Conservation (phyloP, 1,140 invertebrate genomes). For the Drosophila ogumai region DNA sequence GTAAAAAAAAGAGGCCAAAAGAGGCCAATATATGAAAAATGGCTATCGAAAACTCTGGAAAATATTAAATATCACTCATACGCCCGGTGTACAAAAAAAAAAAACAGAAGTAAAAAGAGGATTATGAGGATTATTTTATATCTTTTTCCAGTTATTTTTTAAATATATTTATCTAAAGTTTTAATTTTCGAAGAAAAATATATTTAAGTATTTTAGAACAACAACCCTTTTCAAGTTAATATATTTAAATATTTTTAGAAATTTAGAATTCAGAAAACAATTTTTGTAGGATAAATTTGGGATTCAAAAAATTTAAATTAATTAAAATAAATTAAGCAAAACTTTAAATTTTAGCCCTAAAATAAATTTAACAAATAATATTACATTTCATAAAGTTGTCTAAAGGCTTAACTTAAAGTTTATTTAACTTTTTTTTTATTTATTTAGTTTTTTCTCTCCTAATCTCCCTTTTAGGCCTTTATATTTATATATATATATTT, state of each 20-base stretch:
- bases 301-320: background rate
- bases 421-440: too few species aligned
- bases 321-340: too few species aligned
- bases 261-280: background rate
- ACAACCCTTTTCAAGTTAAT: background rate
- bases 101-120: background rate
- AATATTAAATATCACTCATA: constrained; percentile 8
- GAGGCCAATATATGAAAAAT: background rate
- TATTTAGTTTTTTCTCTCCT: too few species aligned
- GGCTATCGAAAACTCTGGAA: background rate
- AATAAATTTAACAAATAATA: too few species aligned
- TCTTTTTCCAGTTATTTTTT: too few species aligned
- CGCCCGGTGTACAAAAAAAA: background rate
- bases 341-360: too few species aligned
- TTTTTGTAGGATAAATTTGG: background rate
- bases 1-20: background rate
- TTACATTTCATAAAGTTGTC: too few species aligned
- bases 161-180: background rate
- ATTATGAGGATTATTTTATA: background rate
- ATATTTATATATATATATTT: background rate
- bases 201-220: background rate
- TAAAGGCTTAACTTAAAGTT: too few species aligned
- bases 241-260: background rate
- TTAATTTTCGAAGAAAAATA: background rate
- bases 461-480: background rate